Evolutionary conservation across 1,140 invertebrate species (phyloP), one percentile per base, ranked within the genome.

Genomic region (Maniola jurtina): DNA sequence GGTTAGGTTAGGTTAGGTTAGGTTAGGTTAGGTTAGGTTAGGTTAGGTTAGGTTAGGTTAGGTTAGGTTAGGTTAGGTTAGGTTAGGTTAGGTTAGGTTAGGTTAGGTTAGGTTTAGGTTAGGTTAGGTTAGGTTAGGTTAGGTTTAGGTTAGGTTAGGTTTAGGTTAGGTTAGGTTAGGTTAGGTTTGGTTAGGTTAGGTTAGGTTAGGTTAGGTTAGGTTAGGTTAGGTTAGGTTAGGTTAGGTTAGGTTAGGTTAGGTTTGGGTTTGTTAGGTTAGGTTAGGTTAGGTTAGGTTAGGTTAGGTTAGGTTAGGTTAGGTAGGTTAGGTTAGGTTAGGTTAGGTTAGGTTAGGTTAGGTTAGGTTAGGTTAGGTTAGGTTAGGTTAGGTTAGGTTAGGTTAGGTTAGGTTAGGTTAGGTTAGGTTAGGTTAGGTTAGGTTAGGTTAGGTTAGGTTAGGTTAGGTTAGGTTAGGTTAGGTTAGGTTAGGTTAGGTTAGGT

Each of bases 41-140:
- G 50, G 52, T 55, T 55, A 55, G 52, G 52, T 55, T 55, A 55
- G 52, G 52, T 55, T 55, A 55, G 52, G 52, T 55, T 55, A 55
- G 52, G 52, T 55, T 55, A 55, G 52, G 52, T 55, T 55, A 55
- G 52, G 52, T 55, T 55, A 55, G 40, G 40, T 55, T 55, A 55
- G 52, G 52, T 42, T 42, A 42, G 40, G 40, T 42, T 42, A 42
- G 40, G 36, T 38, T 38, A 38, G n/a, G 36, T 52, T 52, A 52
- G 63, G 62, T 55, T 55, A 55, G 52, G 52, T 55, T 55, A 55
- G 52, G 52, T n/a, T 55, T 55, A 55, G 52, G 52, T 55, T 55
- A 55, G 52, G 52, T 55, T 55, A 55, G 52, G 52, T 55, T 55
- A 55, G 52, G 52, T 55, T 55, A 55, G 52, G 52, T 55, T 55